Percentiles rank a stretch among this genome's conserved stretches.
phyloP scores from a whole-genome alignment of 2,113 vertebrate genomes.

The Sebastes fasciatus region DNA sequence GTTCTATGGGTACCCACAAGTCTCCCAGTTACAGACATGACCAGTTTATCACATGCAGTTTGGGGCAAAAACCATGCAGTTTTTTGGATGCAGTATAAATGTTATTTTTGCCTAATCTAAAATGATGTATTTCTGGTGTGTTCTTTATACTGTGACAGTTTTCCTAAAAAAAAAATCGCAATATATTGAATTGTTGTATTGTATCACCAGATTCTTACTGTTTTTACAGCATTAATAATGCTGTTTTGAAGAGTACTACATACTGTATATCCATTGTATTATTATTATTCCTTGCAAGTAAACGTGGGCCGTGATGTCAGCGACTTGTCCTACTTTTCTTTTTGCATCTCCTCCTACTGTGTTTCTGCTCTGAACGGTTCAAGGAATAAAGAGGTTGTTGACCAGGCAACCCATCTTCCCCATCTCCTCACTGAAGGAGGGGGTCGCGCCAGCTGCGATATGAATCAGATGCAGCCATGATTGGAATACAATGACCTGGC shows the following conservation, averaged over 20 bases:
- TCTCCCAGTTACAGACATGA: too few species aligned
- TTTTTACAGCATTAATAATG: too few species aligned
- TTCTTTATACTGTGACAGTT: too few species aligned
- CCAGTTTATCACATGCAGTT: too few species aligned
- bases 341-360: constrained; percentile 12
- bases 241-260: background rate
- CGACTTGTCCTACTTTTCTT: background rate
- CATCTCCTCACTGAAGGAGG: constrained; percentile 44
- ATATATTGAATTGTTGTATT: too few species aligned
- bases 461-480: constrained; percentile 68
- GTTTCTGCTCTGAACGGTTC: constrained; percentile 29
- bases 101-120: too few species aligned
- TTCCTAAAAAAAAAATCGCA: too few species aligned
- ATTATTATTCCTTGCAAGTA: background rate
- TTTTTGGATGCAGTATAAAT: too few species aligned
- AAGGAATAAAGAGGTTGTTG: constrained; percentile 52
- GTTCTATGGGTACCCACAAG: too few species aligned
- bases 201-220: too few species aligned
- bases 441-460: constrained; percentile 57
- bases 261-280: background rate
- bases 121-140: too few species aligned
- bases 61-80: too few species aligned
- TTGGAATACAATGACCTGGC: constrained; percentile 67
- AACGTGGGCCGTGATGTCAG: background rate
- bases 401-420: constrained; percentile 56